Conservation (phyloP, 2,888 invertebrate species). For the Horisme vitalbata region DNA sequence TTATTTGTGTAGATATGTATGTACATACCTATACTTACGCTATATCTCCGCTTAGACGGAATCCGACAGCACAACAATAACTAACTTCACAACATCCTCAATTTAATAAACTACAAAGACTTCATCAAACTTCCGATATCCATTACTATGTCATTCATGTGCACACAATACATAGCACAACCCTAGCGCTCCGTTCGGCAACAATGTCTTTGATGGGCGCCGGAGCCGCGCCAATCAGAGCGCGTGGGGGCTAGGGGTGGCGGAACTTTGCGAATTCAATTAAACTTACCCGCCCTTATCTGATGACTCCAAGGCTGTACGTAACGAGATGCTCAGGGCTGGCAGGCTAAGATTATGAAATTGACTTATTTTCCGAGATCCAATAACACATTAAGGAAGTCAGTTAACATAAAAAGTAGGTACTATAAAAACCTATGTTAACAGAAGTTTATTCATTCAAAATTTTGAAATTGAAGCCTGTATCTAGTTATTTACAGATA, state of each 20-base stretch:
- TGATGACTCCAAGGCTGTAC: constrained; percentile 74
- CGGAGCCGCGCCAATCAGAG: constrained; percentile 70
- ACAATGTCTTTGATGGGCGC: constrained; percentile 71
- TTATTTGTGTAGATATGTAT: too few relatives aligned
- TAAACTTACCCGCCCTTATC: constrained; percentile 80
- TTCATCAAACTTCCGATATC: constrained; percentile 27
- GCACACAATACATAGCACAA: constrained; percentile 37
- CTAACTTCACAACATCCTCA: neutral
- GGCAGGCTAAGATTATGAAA: constrained; percentile 8
- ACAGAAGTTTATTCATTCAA: too few relatives aligned
- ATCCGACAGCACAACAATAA: too few relatives aligned
- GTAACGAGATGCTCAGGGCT: constrained; percentile 73
- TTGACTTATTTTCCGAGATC: neutral
- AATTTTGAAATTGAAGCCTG: too few relatives aligned
- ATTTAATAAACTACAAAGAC: constrained; percentile 14
- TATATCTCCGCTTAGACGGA: too few relatives aligned
- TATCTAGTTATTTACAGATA: too few relatives aligned
- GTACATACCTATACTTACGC: too few relatives aligned
- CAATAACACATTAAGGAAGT: too few relatives aligned
- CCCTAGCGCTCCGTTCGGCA: constrained; percentile 46
- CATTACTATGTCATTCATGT: constrained; percentile 41
- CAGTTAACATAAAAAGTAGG: too few relatives aligned
- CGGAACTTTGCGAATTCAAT: constrained; percentile 80
- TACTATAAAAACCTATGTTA: too few relatives aligned
- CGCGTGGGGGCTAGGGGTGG: constrained; percentile 60